Evolutionary conservation across 2,797 vertebrate species (phyloP).

Genomic region (Aulostomus chinensis): DNA sequence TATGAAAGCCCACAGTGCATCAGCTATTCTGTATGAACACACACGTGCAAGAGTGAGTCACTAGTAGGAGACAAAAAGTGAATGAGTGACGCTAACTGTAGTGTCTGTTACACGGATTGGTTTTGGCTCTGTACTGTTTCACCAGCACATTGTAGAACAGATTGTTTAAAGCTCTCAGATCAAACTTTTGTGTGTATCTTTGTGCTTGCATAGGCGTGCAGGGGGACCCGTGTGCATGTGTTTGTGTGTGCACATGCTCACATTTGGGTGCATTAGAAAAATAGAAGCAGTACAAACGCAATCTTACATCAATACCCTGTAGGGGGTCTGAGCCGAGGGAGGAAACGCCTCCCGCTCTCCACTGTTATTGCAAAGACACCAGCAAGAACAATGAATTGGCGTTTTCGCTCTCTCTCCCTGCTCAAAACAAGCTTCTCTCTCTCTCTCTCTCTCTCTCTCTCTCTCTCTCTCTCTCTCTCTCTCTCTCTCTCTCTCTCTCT

Average conservation of each 20-base stretch:
- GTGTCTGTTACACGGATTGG: constrained; percentile 27
- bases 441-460: too few species aligned
- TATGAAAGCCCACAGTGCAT: constrained; percentile 43
- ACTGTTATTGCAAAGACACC: constrained; percentile 39
- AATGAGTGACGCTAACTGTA: constrained; percentile 46
- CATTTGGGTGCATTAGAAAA: constrained; percentile 52
- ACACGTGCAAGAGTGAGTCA: constrained; percentile 51
- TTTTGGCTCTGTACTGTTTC: constrained; percentile 28
- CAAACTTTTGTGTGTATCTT: constrained; percentile 22
- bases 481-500: too few species aligned
- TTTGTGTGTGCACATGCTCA: constrained; percentile 7
- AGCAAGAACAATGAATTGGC: constrained; percentile 29
- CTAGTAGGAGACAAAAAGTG: constrained; percentile 31
- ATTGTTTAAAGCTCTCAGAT: constrained; percentile 51
- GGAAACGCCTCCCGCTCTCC: constrained; percentile 49
- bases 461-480: too few species aligned
- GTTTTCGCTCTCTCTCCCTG: neutral
- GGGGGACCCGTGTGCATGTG: constrained; percentile 9
- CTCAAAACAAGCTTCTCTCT: neutral
- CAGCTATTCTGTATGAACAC: constrained; percentile 42
- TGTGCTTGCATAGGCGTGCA: too few species aligned
- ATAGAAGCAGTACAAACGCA: constrained; percentile 58
- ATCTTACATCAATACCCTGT: constrained; percentile 55
- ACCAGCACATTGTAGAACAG: constrained; percentile 21
- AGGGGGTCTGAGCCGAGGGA: constrained; percentile 51